Evolutionary conservation across 53 echinoderm and acorn worm species (phyloP).

Genomic region (Crossaster papposus): DNA sequence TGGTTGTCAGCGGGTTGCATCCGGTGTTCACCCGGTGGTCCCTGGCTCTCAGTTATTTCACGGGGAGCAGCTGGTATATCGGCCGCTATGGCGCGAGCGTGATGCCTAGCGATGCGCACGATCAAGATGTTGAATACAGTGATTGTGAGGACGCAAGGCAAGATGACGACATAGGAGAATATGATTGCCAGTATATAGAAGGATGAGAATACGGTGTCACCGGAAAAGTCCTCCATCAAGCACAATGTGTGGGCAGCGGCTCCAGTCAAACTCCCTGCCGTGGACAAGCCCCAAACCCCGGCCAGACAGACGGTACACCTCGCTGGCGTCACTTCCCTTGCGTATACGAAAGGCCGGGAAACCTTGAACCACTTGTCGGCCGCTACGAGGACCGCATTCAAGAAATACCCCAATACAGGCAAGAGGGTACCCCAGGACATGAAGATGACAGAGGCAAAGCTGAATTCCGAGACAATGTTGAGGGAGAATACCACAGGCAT

Average conservation of each 20-base stretch:
- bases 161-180: neutral
- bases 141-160: neutral
- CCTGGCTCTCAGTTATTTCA: neutral
- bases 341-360: slow-evolving; percentile 32
- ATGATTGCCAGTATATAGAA: neutral
- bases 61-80: neutral
- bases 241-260: neutral
- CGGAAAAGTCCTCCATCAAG: neutral
- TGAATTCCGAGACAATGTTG: neutral
- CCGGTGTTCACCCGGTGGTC: neutral
- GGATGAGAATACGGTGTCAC: neutral
- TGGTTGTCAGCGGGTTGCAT: neutral
- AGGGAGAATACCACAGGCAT: neutral
- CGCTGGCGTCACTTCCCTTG: neutral
- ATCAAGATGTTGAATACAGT: slow-evolving; percentile 16
- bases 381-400: slow-evolving; percentile 21
- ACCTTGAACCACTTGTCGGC: slow-evolving; percentile 34
- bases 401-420: slow-evolving; percentile 3
- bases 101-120: slow-evolving; percentile 23
- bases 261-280: neutral
- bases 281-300: neutral
- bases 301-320: slow-evolving; percentile 21
- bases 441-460: neutral
- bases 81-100: slow-evolving; percentile 13
- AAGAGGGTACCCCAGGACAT: neutral